phyloP scores from a whole-genome alignment of 2,113 vertebrate genomes.

The Bufo gargarizans region DNA sequence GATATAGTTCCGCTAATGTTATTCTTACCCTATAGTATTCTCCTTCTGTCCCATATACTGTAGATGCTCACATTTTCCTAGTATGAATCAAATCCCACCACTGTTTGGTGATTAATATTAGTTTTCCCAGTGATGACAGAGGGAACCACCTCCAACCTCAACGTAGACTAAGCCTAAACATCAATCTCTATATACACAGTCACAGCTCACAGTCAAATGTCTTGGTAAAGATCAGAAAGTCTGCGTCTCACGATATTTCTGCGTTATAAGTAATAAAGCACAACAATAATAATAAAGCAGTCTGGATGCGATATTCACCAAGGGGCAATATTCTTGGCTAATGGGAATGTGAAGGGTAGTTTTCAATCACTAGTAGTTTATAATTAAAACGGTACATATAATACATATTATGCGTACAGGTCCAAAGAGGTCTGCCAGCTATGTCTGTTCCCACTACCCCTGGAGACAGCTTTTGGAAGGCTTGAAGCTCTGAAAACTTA shows the following conservation, averaged over 20 bases:
- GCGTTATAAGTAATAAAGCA: constrained; percentile 20
- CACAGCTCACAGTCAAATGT: neutral
- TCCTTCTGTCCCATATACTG: neutral
- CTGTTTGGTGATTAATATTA: neutral
- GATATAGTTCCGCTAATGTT: neutral
- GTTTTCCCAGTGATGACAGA: neutral
- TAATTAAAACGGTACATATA: constrained; percentile 41
- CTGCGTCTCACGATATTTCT: neutral
- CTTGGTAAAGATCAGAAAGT: constrained; percentile 29
- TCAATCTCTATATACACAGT: neutral
- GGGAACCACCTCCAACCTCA: neutral
- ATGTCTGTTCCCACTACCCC: constrained; percentile 15
- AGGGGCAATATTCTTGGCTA: constrained; percentile 16
- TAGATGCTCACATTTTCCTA: constrained; percentile 2
- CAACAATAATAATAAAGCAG: constrained; percentile 29
- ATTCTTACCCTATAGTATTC: neutral
- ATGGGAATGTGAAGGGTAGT: constrained; percentile 6
- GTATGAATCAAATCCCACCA: neutral
- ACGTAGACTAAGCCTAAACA: neutral
- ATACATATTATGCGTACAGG: constrained; percentile 30
- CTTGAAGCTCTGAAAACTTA: constrained; percentile 36
- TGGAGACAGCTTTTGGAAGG: constrained; percentile 21
- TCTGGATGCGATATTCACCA: constrained; percentile 18
- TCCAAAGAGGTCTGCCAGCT: constrained; percentile 41
- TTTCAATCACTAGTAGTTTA: constrained; percentile 37